Evolutionary conservation across 2,888 invertebrate genomes (phyloP), one percentile per base, ranked within the genome.

Genomic region (Dicranocentrus wangi): DNA sequence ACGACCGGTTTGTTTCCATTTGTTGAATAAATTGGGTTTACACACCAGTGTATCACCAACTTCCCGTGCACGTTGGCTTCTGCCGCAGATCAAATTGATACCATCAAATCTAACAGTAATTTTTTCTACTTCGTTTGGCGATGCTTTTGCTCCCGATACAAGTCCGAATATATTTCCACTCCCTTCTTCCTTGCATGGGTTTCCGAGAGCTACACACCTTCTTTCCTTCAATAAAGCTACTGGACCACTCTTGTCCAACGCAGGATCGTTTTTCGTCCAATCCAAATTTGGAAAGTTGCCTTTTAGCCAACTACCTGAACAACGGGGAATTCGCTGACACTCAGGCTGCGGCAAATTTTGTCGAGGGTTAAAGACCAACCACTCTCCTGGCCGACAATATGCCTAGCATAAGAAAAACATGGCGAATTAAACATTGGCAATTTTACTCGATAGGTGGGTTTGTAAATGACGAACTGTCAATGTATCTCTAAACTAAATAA

Each of bases 371-470:
- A n/a, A n/a, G 1, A 51, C 32, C 1, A 82, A 70, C 82, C 82
- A 82, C 8, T 75, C 27, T 0, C 17, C 23, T 1, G 23, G 13
- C 3, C 17, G 1, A 60, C 82, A 82, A 61, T 43, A 82, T 15
- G 82, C 79, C 82, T 82, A n/a, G n/a, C n/a, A n/a, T n/a, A 19
- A 28, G n/a, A 39, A 72, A 25, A 13, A 7, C 43, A 21, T 42
- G n/a, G n/a, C n/a, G n/a, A n/a, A n/a, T n/a, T n/a, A n/a, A n/a
- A n/a, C n/a, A n/a, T n/a, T n/a, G n/a, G n/a, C n/a, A n/a, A n/a
- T n/a, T n/a, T n/a, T n/a, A n/a, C n/a, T n/a, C n/a, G n/a, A n/a
- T n/a, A n/a, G n/a, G n/a, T n/a, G n/a, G n/a, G n/a, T n/a, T n/a
- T n/a, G n/a, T n/a, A n/a, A n/a, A n/a, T n/a, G n/a, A n/a, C n/a